A percentile compares a stretch with the other conserved stretches of the same genome.
Conservation (phyloP, 1,140 invertebrate species). For the Drosophila prosaltans region DNA sequence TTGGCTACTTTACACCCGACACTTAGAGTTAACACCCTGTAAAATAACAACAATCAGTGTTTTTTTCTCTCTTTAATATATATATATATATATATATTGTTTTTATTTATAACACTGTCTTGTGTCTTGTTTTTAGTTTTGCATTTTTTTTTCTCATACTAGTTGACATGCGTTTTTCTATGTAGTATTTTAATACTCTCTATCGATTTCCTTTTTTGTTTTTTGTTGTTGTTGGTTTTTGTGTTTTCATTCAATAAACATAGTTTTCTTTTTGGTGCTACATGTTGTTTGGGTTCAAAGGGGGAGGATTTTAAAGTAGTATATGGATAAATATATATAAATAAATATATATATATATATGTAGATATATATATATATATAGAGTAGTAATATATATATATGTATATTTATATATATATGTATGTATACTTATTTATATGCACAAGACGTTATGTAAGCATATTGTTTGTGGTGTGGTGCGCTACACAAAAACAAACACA, state of each 20-base stretch:
- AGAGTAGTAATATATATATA: conserved; percentile 7
- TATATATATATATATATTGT: conserved; percentile 34
- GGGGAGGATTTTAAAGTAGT: not conserved
- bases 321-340: conserved; percentile 6
- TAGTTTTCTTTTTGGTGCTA: conserved; percentile 14
- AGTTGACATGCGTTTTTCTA: conserved; percentile 7
- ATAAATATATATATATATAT: conserved; percentile 1
- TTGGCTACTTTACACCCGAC: too few species aligned
- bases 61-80: conserved; percentile 39
- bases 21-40: not conserved
- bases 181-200: conserved; percentile 17
- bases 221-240: conserved; percentile 3
- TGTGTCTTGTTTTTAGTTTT: conserved; percentile 21
- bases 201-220: conserved; percentile 11
- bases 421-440: conserved; percentile 21
- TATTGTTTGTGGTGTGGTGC: conserved; percentile 4
- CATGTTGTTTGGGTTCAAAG: conserved; percentile 6
- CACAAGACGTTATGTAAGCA: conserved; percentile 17
- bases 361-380: not conserved
- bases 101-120: conserved; percentile 57
- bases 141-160: conserved; percentile 11
- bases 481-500: conserved; percentile 20
- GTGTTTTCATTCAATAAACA: conserved; percentile 9
- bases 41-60: conserved; percentile 2
- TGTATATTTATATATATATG: conserved; percentile 8